A percentile compares a stretch with the other conserved stretches of the same genome.
Evolutionary conservation across 2,797 vertebrate species (phyloP).

Genomic region (Enteromius unitaeniatus): DNA sequence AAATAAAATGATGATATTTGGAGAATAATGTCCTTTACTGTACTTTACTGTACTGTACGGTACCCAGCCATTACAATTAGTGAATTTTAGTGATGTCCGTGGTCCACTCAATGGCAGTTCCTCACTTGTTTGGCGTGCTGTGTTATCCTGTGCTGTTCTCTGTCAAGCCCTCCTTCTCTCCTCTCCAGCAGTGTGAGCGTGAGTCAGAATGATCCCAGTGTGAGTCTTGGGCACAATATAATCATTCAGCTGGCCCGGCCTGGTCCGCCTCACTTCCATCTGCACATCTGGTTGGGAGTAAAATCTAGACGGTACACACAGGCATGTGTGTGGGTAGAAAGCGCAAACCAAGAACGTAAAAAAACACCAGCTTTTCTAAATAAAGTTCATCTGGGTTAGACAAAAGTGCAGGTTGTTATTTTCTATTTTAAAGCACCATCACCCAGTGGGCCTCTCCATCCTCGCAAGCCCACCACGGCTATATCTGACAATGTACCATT

Average conservation of each 20-base stretch:
- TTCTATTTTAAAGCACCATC: slow-evolving; percentile 72
- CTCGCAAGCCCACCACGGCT: slow-evolving; percentile 50
- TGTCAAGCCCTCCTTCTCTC: not conserved
- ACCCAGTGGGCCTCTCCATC: slow-evolving; percentile 58
- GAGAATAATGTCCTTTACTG: not conserved
- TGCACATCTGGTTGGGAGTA: slow-evolving; percentile 78
- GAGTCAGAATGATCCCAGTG: slow-evolving; percentile 26
- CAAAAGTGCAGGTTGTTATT: slow-evolving; percentile 76
- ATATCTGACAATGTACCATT: slow-evolving; percentile 67
- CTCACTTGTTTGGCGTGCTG: not conserved
- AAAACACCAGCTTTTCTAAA: slow-evolving; percentile 79
- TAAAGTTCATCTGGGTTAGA: slow-evolving; percentile 77
- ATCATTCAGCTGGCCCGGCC: slow-evolving; percentile 17
- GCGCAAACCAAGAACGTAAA: slow-evolving; percentile 79
- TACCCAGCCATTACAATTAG: not conserved
- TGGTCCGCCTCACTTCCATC: slow-evolving; percentile 69
- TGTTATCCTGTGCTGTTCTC: slow-evolving; percentile 10
- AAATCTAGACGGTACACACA: slow-evolving; percentile 58
- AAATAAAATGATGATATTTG: not conserved
- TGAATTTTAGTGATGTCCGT: not conserved
- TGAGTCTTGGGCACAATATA: slow-evolving; percentile 33
- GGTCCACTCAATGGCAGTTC: not conserved
- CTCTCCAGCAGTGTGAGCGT: not conserved
- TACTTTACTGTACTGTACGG: no score
- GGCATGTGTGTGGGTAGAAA: slow-evolving; percentile 77